A percentile compares a stretch with the other conserved stretches of the same genome.
Conservation (phyloP, 1,140 invertebrate genomes). For the Dryas iulia region DNA sequence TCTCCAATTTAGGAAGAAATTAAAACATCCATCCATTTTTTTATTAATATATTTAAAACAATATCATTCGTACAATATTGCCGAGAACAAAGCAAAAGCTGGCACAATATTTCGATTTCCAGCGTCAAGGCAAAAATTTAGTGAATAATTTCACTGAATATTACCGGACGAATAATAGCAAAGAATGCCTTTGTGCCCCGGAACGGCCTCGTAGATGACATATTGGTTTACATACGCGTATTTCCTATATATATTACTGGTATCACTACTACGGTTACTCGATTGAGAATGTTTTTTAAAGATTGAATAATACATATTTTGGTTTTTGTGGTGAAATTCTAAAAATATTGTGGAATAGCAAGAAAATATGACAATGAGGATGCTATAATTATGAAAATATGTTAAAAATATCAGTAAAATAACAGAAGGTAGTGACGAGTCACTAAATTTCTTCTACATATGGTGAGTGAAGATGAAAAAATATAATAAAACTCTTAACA, state of each 20-base stretch:
- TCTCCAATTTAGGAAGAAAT: too few relatives aligned
- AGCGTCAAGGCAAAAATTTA: constrained; percentile 49
- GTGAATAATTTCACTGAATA: constrained; percentile 62
- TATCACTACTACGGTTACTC: not conserved
- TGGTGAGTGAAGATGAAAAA: too few relatives aligned
- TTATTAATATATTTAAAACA: not conserved
- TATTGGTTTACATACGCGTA: constrained; percentile 52
- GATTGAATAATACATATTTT: too few relatives aligned
- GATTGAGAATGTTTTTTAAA: not conserved
- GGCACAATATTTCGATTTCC: constrained; percentile 31
- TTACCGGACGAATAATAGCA: constrained; percentile 57
- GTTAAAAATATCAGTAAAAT: too few relatives aligned
- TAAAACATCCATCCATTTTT: too few relatives aligned
- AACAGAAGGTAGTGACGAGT: too few relatives aligned
- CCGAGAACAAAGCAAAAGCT: constrained; percentile 11
- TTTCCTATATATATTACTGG: constrained; percentile 28
- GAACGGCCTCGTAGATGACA: constrained; percentile 48
- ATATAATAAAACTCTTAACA: too few relatives aligned
- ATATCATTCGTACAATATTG: not conserved
- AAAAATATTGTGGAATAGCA: too few relatives aligned
- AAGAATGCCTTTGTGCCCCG: constrained; percentile 64
- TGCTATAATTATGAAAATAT: too few relatives aligned
- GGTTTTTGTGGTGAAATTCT: too few relatives aligned
- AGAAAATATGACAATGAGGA: too few relatives aligned
- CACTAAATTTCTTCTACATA: too few relatives aligned